A percentile compares a stretch with the other conserved stretches of the same genome.
phyloP scores from a whole-genome alignment of 2,797 vertebrate species.

The Crocidura indochinensis region DNA sequence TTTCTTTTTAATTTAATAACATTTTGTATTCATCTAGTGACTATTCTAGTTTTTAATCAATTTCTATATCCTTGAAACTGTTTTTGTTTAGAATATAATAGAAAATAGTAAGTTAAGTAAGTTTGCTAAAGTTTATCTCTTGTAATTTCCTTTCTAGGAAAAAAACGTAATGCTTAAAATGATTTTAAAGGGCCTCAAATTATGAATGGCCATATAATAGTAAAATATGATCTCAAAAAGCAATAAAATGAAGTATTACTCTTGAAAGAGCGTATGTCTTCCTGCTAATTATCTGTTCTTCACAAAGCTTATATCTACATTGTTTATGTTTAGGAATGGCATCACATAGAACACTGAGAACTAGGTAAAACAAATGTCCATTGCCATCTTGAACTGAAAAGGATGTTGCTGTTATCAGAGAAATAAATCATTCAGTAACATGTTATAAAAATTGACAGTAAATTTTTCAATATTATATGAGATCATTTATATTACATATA shows the following conservation, averaged over 20 bases:
- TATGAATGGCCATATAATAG: constrained; percentile 41
- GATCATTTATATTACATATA: neutral
- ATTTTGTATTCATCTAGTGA: constrained; percentile 39
- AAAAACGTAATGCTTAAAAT: constrained; percentile 8
- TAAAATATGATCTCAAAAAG: constrained; percentile 8
- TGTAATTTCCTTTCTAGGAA: constrained; percentile 36
- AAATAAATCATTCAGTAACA: neutral
- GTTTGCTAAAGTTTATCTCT: constrained; percentile 55
- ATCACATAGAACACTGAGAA: neutral
- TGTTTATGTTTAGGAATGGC: neutral
- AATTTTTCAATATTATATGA: constrained; percentile 47
- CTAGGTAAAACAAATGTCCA: neutral
- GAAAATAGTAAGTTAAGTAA: constrained; percentile 40
- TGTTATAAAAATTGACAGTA: neutral
- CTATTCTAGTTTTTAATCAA: constrained; percentile 8
- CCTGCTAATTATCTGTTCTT: neutral
- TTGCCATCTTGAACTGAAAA: neutral
- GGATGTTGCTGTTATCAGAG: neutral
- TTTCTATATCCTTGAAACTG: constrained; percentile 19
- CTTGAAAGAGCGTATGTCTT: neutral
- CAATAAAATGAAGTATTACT: neutral
- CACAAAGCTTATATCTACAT: neutral
- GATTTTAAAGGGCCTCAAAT: neutral
- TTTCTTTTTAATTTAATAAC: constrained; percentile 52
- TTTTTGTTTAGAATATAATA: constrained; percentile 56